A percentile compares a stretch with the other conserved stretches of the same genome.
Conservation (phyloP, 2,113 vertebrate species). For the Hippocampus comes region DNA sequence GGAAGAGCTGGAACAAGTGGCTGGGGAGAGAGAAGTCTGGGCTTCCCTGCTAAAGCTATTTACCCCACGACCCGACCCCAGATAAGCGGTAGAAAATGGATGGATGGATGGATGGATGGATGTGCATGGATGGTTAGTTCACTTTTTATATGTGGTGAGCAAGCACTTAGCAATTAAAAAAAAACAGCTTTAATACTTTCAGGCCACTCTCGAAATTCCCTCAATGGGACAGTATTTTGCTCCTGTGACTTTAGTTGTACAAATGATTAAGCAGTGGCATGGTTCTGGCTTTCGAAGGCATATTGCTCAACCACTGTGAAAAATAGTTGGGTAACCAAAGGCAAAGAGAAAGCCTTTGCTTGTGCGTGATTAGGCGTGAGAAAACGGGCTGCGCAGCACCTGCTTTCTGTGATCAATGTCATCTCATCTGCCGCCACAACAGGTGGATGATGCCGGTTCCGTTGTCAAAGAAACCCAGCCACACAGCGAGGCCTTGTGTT, state of each 20-base stretch:
- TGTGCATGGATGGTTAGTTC: too few species aligned
- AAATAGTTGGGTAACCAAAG: background rate
- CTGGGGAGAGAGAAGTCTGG: too few species aligned
- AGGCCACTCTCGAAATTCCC: background rate
- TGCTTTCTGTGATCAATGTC: conserved; percentile 24
- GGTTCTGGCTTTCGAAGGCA: background rate
- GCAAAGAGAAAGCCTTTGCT: background rate
- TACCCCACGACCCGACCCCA: too few species aligned
- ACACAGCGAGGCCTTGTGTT: background rate
- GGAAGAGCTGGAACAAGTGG: too few species aligned
- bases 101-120: too few species aligned
- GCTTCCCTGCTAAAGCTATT: too few species aligned
- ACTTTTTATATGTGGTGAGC: too few species aligned
- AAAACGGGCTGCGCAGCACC: conserved; percentile 5
- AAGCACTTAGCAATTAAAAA: too few species aligned
- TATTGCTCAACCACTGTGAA: background rate
- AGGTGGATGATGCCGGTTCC: conserved; percentile 27
- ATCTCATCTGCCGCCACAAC: conserved; percentile 25
- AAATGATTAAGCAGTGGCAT: background rate
- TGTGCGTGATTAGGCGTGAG: background rate
- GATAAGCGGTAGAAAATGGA: too few species aligned
- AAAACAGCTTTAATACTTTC: too few species aligned
- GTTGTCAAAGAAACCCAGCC: background rate
- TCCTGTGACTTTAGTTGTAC: background rate
- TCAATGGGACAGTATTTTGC: background rate